Percentiles rank a stretch among this genome's conserved stretches.
phyloP scores from a whole-genome alignment of 2,797 vertebrate species.

The Phoeniculus purpureus region DNA sequence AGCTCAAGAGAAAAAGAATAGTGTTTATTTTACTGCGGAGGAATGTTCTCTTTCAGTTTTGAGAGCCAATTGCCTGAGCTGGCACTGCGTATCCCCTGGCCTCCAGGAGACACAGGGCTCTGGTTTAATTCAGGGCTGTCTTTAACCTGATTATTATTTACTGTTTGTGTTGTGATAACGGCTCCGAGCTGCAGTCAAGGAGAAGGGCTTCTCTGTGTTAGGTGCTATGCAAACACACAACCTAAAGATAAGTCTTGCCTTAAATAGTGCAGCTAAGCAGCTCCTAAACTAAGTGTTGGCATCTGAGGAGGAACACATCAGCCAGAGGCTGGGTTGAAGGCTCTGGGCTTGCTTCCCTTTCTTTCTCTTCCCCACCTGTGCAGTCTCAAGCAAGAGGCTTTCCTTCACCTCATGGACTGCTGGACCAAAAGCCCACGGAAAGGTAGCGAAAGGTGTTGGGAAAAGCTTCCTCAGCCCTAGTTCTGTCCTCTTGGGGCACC shows the following conservation, averaged over 20 bases:
- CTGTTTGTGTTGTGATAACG: constrained; percentile 49
- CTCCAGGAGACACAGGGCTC: not conserved
- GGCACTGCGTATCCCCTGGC: constrained; percentile 24
- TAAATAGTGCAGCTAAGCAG: not conserved
- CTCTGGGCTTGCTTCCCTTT: not conserved
- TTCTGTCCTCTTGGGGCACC: not conserved
- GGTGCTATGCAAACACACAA: constrained; percentile 27
- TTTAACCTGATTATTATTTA: constrained; percentile 63
- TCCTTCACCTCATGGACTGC: not conserved
- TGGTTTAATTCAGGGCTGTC: constrained; percentile 61
- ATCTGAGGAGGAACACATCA: not conserved
- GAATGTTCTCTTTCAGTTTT: constrained; percentile 72
- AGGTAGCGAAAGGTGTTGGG: not conserved
- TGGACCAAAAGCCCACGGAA: not conserved
- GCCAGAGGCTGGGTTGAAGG: not conserved
- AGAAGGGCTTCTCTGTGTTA: constrained; percentile 40
- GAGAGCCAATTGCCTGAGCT: constrained; percentile 53
- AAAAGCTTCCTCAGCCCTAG: not conserved
- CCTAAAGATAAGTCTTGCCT: constrained; percentile 33
- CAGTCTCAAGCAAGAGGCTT: not conserved
- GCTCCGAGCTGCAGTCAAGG: constrained; percentile 32
- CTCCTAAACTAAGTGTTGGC: not conserved
- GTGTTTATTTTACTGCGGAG: constrained; percentile 73
- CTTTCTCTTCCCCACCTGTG: not conserved
- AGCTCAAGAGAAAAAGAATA: constrained; percentile 58